Evolutionary conservation across 2,113 vertebrate species (phyloP), one percentile per base, ranked within the genome.

Genomic region (Antechinus stuartii): DNA sequence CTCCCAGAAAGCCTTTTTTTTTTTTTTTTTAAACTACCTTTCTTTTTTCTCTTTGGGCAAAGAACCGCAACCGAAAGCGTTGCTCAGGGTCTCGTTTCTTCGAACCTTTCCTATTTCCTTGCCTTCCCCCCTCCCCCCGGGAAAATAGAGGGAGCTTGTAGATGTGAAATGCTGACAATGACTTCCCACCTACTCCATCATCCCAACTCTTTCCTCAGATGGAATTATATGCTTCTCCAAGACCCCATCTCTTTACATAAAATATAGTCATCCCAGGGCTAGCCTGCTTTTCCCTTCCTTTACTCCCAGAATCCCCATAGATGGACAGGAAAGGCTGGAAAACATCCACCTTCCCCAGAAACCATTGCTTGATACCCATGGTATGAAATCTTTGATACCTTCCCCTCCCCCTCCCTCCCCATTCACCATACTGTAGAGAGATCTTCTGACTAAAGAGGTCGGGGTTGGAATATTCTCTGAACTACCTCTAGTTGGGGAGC

Each of bases 31-130:
- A 7, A 50, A 27, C 19, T 30, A 24, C 50, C 89, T 95, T 91
- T 35, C 11, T 93, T 93, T 91, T 91, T 95, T 46, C n/a, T 19
- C 91, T 90, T 54, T 91, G 76, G 35, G 76, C 94, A 61, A 94
- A 92, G 89, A 96, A 84, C 27, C 89, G 6, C 14, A 54, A 90
- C 94, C 50, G 92, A 89, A 57, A 24, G 3, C 68, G 30, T 91
- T 93, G 90, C 95, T 97, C 46, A 68, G 92, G 54, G 46, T 93
- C 93, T 93, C 68, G 46, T 94, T 91, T 50, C 26, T 84, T 35
- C 91, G 84, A 11, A 49, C 42, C 91, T 56, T 54, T 56, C 49
- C 55, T 42, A 22, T 50, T 16, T 25, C 23, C 30, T 54, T 91
- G 95, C 95, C 95, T 96, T 93, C 91, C 42, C 94, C 46, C 61